Conservation (phyloP, 2,113 vertebrate genomes). For the Chaetodon auriga region DNA sequence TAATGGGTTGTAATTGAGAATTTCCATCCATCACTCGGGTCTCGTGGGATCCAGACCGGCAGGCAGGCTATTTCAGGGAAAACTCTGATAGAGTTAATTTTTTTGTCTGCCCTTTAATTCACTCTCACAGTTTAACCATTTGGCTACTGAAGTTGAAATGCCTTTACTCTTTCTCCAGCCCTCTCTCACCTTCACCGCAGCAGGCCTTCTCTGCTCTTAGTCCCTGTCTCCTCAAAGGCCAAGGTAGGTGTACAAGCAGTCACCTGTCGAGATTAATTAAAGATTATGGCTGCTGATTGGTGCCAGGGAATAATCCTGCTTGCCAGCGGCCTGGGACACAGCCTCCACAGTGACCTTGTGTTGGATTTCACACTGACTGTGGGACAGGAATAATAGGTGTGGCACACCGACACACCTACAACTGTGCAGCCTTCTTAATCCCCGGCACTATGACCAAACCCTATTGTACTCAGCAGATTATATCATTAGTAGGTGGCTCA, state of each 20-base stretch:
- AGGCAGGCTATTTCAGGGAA: conserved; percentile 49
- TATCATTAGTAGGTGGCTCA: conserved; percentile 65
- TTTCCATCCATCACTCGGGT: conserved; percentile 63
- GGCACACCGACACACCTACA: conserved; percentile 53
- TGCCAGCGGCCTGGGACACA: conserved; percentile 49
- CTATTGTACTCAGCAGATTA: conserved; percentile 73
- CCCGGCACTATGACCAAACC: conserved; percentile 33
- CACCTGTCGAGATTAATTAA: conserved; percentile 77
- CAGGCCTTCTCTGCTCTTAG: conserved; percentile 40
- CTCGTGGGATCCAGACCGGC: conserved; percentile 39
- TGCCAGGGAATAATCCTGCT: conserved; percentile 74
- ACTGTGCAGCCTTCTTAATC: conserved; percentile 62
- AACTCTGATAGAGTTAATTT: conserved; percentile 22
- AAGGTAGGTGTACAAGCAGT: conserved; percentile 57
- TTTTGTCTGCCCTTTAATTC: conserved; percentile 50
- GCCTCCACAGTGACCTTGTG: conserved; percentile 79
- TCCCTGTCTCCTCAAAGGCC: conserved; percentile 65
- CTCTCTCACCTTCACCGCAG: not conserved
- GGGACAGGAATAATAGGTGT: conserved; percentile 70
- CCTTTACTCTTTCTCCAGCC: not conserved
- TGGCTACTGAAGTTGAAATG: conserved; percentile 12
- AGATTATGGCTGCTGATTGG: conserved; percentile 65
- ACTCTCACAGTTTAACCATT: conserved; percentile 28
- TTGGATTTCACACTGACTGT: conserved; percentile 70
- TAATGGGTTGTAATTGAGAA: conserved; percentile 40